Evolutionary conservation across 2,113 vertebrate species (phyloP).

Genomic region (Morone saxatilis): DNA sequence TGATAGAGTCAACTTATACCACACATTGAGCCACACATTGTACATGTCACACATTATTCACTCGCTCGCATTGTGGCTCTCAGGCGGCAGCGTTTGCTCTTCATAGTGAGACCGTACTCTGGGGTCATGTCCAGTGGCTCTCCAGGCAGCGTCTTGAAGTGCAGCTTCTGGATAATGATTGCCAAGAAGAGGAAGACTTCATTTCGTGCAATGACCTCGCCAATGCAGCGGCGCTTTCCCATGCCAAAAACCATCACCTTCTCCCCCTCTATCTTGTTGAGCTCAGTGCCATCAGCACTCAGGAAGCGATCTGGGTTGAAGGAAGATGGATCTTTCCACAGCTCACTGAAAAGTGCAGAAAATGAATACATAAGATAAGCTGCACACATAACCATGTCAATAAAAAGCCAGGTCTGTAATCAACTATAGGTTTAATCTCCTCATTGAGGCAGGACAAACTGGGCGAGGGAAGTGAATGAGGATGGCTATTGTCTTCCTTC

Average conservation of each 20-base stretch:
- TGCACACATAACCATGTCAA: not conserved
- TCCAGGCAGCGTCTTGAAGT: slow-evolving; percentile 81
- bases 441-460: not conserved
- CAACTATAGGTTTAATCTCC: not conserved
- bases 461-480: not conserved
- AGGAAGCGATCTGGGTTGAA: slow-evolving; percentile 94
- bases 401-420: not conserved
- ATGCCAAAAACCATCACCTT: slow-evolving; percentile 90
- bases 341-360: slow-evolving; percentile 77
- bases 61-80: slow-evolving; percentile 72
- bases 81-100: slow-evolving; percentile 87
- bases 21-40: slow-evolving; percentile 4
- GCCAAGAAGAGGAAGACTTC: slow-evolving; percentile 94
- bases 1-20: slow-evolving; percentile 22
- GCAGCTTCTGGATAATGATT: slow-evolving; percentile 89
- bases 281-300: slow-evolving; percentile 57
- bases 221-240: slow-evolving; percentile 92
- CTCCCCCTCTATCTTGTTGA: slow-evolving; percentile 85
- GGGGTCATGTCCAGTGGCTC: slow-evolving; percentile 88
- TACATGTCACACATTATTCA: slow-evolving; percentile 54
- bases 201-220: slow-evolving; percentile 89
- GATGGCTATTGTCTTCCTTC: not conserved
- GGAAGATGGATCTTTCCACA: slow-evolving; percentile 90
- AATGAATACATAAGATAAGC: slow-evolving; percentile 4
- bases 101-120: slow-evolving; percentile 92